These are phyloP conservation scores for Herpetotheres cachinnans DNA, from an alignment of 2,113 vertebrate genomes.

Conservation along the genomic window DNA sequence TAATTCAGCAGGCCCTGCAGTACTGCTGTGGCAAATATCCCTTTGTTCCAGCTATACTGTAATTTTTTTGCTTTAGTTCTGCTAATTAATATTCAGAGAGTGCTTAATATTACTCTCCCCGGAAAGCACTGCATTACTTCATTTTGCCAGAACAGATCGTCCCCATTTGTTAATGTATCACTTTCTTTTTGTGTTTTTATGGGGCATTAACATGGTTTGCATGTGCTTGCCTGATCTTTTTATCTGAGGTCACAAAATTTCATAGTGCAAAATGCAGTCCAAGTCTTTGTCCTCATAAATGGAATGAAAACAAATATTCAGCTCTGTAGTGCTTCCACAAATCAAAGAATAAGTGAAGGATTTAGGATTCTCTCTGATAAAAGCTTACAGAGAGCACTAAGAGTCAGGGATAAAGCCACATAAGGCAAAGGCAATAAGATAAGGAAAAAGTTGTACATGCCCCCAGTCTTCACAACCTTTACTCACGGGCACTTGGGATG, in stretches of 20 bases:
- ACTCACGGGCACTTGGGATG: background rate
- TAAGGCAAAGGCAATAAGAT: background rate
- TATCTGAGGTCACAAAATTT: background rate
- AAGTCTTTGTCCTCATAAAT: constrained; percentile 14
- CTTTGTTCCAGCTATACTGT: background rate
- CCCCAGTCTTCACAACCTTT: background rate
- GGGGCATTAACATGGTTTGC: background rate
- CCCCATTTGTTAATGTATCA: background rate
- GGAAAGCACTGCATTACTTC: background rate
- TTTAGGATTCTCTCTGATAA: background rate
- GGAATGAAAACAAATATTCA: constrained; percentile 5
- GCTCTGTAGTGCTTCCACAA: background rate
- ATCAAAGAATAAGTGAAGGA: background rate
- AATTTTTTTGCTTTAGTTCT: background rate
- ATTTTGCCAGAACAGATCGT: background rate
- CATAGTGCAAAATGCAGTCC: background rate
- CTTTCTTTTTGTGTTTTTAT: background rate
- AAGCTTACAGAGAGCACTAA: background rate
- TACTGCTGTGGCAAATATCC: background rate
- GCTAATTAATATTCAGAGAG: background rate
- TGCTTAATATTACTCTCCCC: background rate
- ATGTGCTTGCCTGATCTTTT: background rate
- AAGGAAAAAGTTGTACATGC: background rate
- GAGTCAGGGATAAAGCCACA: background rate
- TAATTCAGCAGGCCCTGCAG: background rate